Evolutionary conservation across 1,140 invertebrate genomes (phyloP), one percentile per base, ranked within the genome.

Genomic region (Lasioglossum baleicum): DNA sequence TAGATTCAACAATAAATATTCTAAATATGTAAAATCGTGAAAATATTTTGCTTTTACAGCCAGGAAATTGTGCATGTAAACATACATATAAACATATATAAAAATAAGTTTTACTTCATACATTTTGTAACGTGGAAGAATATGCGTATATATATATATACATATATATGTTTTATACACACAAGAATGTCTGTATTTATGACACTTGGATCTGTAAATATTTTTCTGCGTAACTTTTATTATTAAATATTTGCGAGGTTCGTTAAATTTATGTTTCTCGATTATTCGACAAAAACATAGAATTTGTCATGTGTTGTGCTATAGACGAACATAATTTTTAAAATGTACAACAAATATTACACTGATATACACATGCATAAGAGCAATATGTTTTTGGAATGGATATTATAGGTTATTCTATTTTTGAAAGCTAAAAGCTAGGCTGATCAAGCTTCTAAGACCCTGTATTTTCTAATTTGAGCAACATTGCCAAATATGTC

Each of bases 361-460:
- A n/a, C n/a, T n/a, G n/a, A n/a, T n/a, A n/a, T n/a, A n/a, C n/a
- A 35, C 56, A 78, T 67, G 40, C 58, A 78, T 67, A 83, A 80
- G 75, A n/a, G 48, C 61, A 73, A 87, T 88, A 89, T 90, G 88
- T 87, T 90, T 91, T 90, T 87, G 70, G 83, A 86, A 75, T 85
- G 87, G 88, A 82, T 88, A 88, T 90, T 91, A 90, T 75, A 84
- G 71, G 87, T 89, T 88, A 81, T 81, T 92, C 91, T 92, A 92
- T 92, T 92, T 91, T 92, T 89, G 85, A 88, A 87, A 88, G 75
- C 68, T 64, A 78, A 89, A 87, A 88, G 82, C 82, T 85, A 87
- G 81, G 87, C 86, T 88, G 86, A 81, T 89, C 83, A 61, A 83
- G 85, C 79, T 77, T 80, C 75, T 87, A 74, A 87, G 86, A 87